Evolutionary conservation across 2,888 invertebrate species (phyloP), one percentile per base, ranked within the genome.

Genomic region (Pegoplata infirma): DNA sequence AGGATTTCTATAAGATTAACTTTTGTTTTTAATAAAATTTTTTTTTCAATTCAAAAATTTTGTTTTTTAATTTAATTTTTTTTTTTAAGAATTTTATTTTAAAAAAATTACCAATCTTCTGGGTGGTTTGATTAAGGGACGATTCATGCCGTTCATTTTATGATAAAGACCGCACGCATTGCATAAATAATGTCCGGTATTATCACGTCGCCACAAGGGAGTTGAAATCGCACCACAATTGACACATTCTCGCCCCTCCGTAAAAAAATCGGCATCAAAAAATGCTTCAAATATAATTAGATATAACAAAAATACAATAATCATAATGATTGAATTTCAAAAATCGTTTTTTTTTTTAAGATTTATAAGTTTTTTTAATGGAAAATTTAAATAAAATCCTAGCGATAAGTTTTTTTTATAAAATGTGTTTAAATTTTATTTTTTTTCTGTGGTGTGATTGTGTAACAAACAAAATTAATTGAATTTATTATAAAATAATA

Each of bases 131-230:
- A 96, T 95, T 87, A 97, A 92, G 76, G 97, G 97, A 87, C 97
- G 93, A 91, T 96, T 96, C 92, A 96, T 94, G 89, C 97, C 97
- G 91, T 97, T 98, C 96, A 97, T 96, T 92, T 97, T 97, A 91
- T 95, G 95, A 92, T 99, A 99, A 85, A 99, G 95, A 86, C 99
- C 99, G 91, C 99, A 99, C 83, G 99, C 99, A 92, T 99, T 99
- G 94, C 99, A 99, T 86, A 99, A 94, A 91, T 98, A 99, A 92
- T 99, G 98, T 82, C 99, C 99, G 86, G 97, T 98, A 90, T 97
- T 97, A 92, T 99, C 99, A 89, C 99, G 94, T 84, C 99, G 94
- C 99, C 99, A 99, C 85, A 99, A 92, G 81, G 99, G 98, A 84
- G 99, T 99, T 86, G 96, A 96, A 90, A 97, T 97, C 83, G 98